Evolutionary conservation across 2,797 vertebrate genomes (phyloP).

Genomic region (Alosa sapidissima): DNA sequence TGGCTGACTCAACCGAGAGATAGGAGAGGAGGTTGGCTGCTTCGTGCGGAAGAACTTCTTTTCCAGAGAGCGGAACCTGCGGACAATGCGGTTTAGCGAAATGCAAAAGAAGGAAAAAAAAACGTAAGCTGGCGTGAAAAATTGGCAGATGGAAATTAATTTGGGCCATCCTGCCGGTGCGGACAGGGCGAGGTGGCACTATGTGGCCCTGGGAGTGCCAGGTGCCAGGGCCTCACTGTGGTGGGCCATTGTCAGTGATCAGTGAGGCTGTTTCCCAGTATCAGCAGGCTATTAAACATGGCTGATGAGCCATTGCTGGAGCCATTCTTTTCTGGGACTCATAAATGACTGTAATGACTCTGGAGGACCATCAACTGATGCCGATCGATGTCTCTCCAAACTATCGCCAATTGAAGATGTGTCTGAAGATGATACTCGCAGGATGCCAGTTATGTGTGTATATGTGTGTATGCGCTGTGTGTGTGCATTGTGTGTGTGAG

Average conservation of each 20-base stretch:
- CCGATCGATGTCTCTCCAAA: slow-evolving; percentile 8
- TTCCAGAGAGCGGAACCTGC: neutral
- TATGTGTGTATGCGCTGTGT: neutral
- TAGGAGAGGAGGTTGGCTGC: neutral
- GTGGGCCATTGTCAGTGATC: neutral
- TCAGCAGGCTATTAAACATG: slow-evolving; percentile 14
- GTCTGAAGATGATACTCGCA: neutral
- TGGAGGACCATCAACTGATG: neutral
- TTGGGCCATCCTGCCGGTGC: neutral
- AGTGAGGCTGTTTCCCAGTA: neutral
- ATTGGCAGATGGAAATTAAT: neutral
- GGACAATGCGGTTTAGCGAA: neutral
- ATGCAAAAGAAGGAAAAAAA: neutral
- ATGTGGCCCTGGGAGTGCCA: neutral
- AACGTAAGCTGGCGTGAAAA: neutral
- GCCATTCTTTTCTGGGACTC: neutral
- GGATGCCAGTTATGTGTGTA: slow-evolving; percentile 9
- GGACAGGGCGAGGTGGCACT: neutral
- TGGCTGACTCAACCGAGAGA: neutral
- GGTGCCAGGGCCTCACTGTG: neutral
- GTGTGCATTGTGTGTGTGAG: neutral
- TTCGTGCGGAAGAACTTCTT: neutral
- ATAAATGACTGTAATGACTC: neutral
- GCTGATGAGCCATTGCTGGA: neutral
- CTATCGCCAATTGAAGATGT: neutral